Conservation (phyloP, 1,140 invertebrate species). For the Ruditapes philippinarum region DNA sequence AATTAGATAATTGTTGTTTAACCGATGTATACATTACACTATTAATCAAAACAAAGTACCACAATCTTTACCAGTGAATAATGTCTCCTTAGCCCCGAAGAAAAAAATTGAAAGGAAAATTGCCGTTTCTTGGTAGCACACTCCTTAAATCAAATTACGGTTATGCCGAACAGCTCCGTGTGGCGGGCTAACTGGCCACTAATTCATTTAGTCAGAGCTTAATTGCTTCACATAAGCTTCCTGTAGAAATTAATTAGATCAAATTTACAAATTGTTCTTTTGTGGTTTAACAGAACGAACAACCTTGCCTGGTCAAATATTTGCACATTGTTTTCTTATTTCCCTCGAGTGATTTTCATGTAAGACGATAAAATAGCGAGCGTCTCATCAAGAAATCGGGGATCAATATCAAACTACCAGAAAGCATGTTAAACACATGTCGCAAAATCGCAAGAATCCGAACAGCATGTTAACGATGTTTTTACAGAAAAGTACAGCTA, state of each 20-base stretch:
- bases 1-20: no score
- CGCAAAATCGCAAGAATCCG: neutral
- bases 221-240: conserved; percentile 60
- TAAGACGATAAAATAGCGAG: conserved; percentile 30
- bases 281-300: conserved; percentile 63
- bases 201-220: conserved; percentile 61
- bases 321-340: conserved; percentile 65
- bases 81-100: neutral
- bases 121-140: neutral
- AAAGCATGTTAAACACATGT: neutral
- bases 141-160: conserved; percentile 47
- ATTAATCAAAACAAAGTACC: neutral
- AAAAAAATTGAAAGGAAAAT: conserved; percentile 15
- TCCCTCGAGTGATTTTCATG: conserved; percentile 49
- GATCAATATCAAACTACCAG: neutral
- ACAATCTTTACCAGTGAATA: neutral
- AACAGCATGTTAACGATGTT: no score
- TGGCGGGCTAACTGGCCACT: conserved; percentile 40
- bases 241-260: conserved; percentile 60
- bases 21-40: no score
- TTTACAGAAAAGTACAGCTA: no score
- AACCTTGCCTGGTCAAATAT: conserved; percentile 50
- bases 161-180: conserved; percentile 47
- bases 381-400: neutral
- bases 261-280: conserved; percentile 69